phyloP scores from a whole-genome alignment of 2,113 vertebrate genomes.

The Larimichthys polyactis region DNA sequence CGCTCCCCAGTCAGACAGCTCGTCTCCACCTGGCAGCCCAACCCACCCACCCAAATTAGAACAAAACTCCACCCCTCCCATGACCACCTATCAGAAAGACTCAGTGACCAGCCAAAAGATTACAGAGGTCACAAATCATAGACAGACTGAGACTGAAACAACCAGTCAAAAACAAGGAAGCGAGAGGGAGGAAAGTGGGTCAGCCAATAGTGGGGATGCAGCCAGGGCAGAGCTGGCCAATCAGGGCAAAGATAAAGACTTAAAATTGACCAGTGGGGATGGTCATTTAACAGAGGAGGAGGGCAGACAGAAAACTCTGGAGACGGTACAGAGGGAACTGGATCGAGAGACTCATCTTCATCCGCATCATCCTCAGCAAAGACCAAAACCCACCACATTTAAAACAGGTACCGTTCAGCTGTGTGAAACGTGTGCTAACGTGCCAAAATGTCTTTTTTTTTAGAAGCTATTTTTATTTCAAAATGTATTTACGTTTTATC shows the following conservation, averaged over 20 bases:
- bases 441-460: neutral
- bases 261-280: conserved; percentile 30
- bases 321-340: conserved; percentile 68
- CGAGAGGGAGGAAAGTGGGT: conserved; percentile 58
- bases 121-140: conserved; percentile 40
- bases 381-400: conserved; percentile 68
- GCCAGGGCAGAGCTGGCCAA: conserved; percentile 35
- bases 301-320: conserved; percentile 67
- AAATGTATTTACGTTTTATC: neutral
- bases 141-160: conserved; percentile 51
- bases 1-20: conserved; percentile 69
- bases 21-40: conserved; percentile 39
- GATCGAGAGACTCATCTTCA: conserved; percentile 47
- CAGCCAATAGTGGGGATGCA: conserved; percentile 47
- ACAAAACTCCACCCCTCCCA: conserved; percentile 19
- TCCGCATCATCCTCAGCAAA: conserved; percentile 68
- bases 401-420: conserved; percentile 72
- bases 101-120: conserved; percentile 47
- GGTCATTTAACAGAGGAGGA: conserved; percentile 64
- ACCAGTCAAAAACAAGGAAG: conserved; percentile 39
- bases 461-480: neutral
- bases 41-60: conserved; percentile 19
- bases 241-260: conserved; percentile 59
- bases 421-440: neutral
- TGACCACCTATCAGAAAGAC: conserved; percentile 58